Percentiles rank a stretch among this genome's conserved stretches.
Evolutionary conservation across 2,888 invertebrate genomes (phyloP).

Genomic region (Andrena chrysosceles): DNA sequence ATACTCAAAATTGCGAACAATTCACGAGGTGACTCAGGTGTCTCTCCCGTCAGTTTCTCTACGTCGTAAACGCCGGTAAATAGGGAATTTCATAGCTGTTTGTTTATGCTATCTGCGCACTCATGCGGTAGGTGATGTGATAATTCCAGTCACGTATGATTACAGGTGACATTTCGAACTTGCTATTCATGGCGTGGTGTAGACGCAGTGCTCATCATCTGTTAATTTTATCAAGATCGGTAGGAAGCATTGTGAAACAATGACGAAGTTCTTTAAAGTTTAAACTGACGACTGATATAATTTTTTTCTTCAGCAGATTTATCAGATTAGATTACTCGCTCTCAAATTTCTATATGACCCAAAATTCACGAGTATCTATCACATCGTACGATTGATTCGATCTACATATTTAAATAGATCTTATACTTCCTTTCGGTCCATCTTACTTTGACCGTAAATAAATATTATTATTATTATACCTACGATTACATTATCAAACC

Average conservation of each 20-base stretch:
- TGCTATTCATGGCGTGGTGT: constrained; percentile 9
- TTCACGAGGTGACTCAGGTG: not conserved
- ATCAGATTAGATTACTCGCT: not conserved
- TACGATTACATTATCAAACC: not conserved
- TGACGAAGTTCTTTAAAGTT: not conserved
- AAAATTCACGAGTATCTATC: not conserved
- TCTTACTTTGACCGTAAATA: not conserved
- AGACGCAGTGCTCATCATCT: not conserved
- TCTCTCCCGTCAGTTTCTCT: not conserved
- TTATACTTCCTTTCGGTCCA: not conserved
- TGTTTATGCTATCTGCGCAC: not conserved
- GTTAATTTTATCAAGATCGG: not conserved
- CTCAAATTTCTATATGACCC: not conserved
- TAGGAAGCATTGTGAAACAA: too few relatives aligned
- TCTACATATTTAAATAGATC: not conserved
- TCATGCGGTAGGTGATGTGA: not conserved
- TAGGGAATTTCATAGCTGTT: not conserved
- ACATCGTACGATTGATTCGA: not conserved
- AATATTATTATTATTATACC: too few relatives aligned
- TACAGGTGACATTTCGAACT: constrained; percentile 33
- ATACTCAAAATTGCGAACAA: not conserved
- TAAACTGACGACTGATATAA: not conserved
- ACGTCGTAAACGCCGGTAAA: not conserved
- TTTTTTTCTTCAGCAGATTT: not conserved
- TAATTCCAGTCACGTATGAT: constrained; percentile 25